Evolutionary conservation across 2,888 invertebrate genomes (phyloP).

Genomic region (Cheilosia pagana): DNA sequence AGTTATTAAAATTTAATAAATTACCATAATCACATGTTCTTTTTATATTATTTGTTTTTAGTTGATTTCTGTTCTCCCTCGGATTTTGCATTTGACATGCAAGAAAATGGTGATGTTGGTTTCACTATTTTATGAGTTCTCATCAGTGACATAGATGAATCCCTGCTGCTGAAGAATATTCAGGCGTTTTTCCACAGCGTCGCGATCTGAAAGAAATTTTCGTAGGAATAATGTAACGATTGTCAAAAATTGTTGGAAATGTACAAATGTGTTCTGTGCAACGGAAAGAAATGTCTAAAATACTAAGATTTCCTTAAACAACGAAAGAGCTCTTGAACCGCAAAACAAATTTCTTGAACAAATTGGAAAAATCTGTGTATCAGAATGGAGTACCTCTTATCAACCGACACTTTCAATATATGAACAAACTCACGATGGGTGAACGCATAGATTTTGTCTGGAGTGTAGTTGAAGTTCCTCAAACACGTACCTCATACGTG

Average conservation of each 20-base stretch:
- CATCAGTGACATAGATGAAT: conserved; percentile 87
- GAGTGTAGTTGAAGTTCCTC: no score
- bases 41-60: conserved; percentile 35
- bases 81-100: conserved; percentile 40
- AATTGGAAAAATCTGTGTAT: no score
- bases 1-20: conserved; percentile 74
- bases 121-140: conserved; percentile 79
- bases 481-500: no score
- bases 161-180: conserved; percentile 92
- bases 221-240: neutral
- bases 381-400: no score
- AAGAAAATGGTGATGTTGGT: conserved; percentile 17
- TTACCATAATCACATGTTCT: conserved; percentile 70
- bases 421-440: no score
- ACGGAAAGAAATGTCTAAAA: neutral
- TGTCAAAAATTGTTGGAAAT: neutral
- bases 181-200: conserved; percentile 97
- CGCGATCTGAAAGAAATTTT: conserved; percentile 89
- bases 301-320: no score
- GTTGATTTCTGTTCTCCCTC: conserved; percentile 25
- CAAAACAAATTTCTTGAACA: no score
- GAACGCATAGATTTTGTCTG: no score
- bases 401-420: no score
- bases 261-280: neutral
- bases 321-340: no score